phyloP scores from a whole-genome alignment of 2,888 invertebrate species.

The Limulus polyphemus region DNA sequence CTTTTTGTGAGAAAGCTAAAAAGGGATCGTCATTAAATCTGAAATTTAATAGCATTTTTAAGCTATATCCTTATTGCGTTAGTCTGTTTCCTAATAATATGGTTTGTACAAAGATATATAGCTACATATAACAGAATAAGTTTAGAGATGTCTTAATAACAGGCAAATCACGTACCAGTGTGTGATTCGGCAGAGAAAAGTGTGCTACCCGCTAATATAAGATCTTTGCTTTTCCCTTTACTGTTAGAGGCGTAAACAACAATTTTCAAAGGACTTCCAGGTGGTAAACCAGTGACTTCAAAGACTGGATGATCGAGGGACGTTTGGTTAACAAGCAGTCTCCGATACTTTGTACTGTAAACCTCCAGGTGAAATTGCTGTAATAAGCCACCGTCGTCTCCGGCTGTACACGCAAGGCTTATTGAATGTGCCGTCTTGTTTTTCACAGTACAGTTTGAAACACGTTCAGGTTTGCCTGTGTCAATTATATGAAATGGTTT shows the following conservation, averaged over 20 bases:
- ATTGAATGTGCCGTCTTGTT: conserved; percentile 77
- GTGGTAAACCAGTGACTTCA: conserved; percentile 54
- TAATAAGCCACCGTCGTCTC: conserved; percentile 76
- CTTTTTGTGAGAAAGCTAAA: no score
- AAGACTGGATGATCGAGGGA: conserved; percentile 53
- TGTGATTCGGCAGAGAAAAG: conserved; percentile 21
- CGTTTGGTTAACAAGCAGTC: conserved; percentile 60
- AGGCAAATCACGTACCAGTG: conserved; percentile 14
- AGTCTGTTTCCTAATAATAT: no score
- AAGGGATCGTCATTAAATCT: no score
- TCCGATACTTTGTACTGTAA: conserved; percentile 46
- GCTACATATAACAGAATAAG: no score
- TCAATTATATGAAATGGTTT: no score
- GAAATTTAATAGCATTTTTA: no score
- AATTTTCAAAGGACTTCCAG: conserved; percentile 62
- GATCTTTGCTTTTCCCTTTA: conserved; percentile 70
- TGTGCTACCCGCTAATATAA: conserved; percentile 64
- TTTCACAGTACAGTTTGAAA: conserved; percentile 74
- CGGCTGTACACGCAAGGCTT: conserved; percentile 65
- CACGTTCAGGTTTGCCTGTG: conserved; percentile 71
- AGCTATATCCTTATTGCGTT: no score
- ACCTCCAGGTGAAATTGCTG: conserved; percentile 75
- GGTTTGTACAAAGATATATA: no score
- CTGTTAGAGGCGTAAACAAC: conserved; percentile 66
- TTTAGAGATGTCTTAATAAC: no score